These are phyloP conservation scores for Hippocampus abdominalis DNA, from an alignment of 2,113 vertebrate species.

Conservation along the genomic window DNA sequence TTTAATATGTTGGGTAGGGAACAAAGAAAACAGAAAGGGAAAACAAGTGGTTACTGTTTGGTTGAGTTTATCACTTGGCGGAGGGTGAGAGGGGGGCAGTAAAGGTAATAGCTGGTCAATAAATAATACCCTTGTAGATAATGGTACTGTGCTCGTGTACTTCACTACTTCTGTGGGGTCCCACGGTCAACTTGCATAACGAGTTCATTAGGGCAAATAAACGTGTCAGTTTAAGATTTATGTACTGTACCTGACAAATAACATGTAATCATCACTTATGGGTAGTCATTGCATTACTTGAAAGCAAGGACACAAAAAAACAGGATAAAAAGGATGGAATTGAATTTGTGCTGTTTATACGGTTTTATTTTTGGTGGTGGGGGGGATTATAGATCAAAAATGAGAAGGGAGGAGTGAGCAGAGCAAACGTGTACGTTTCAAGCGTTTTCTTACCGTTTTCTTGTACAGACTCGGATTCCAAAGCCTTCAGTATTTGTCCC, in stretches of 20 bases:
- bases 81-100: not conserved
- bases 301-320: not conserved
- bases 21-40: constrained; percentile 6
- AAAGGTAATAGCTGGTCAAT: not conserved
- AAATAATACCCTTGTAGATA: too few species aligned
- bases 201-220: not conserved
- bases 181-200: not conserved
- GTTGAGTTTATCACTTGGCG: not conserved
- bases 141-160: too few species aligned
- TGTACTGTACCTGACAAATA: not conserved
- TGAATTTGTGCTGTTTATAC: not conserved
- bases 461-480: constrained; percentile 62
- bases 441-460: constrained; percentile 17
- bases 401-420: too few species aligned
- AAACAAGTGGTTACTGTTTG: not conserved
- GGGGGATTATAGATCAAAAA: not conserved
- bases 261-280: constrained; percentile 3
- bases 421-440: not conserved
- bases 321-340: not conserved
- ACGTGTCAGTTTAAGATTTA: constrained; percentile 1
- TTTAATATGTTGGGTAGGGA: constrained; percentile 12
- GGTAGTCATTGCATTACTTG: not conserved
- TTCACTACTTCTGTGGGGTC: too few species aligned
- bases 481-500: constrained; percentile 64
- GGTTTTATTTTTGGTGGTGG: not conserved